Evolutionary conservation across 35 echinoderm and acorn worm species (phyloP).

Genomic region (Heliocidaris tuberculata): DNA sequence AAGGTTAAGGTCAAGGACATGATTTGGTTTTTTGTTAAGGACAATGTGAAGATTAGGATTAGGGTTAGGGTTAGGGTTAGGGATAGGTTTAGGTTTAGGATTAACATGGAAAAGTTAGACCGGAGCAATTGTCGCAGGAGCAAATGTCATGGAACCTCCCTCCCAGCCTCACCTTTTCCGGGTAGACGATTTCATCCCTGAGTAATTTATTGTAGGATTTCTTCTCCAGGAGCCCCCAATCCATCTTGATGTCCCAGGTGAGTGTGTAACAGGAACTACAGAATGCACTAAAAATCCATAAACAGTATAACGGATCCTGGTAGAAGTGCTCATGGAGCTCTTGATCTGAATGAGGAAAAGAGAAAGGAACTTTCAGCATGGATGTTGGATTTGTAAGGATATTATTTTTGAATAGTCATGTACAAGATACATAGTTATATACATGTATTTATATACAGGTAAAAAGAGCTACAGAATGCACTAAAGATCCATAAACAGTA

Average conservation of each 20-base stretch:
- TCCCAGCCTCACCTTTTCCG: constrained; percentile 65
- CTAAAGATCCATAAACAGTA: not conserved
- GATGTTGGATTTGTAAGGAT: too few relatives aligned
- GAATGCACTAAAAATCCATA: constrained; percentile 85
- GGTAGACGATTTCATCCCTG: constrained; percentile 89
- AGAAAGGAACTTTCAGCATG: too few relatives aligned
- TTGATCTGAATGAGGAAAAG: constrained; percentile 25
- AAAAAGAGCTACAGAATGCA: not conserved
- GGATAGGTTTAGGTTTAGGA: too few relatives aligned
- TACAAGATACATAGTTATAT: too few relatives aligned
- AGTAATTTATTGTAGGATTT: constrained; percentile 82
- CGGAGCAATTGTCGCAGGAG: too few relatives aligned
- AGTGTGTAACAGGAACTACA: constrained; percentile 93
- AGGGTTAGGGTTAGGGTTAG: too few relatives aligned
- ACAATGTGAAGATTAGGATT: too few relatives aligned
- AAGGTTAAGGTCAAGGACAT: too few relatives aligned
- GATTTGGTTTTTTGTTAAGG: too few relatives aligned
- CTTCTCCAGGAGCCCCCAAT: constrained; percentile 88
- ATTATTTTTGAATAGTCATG: too few relatives aligned
- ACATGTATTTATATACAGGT: not conserved
- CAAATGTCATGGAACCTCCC: too few relatives aligned
- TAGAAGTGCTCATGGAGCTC: constrained; percentile 52
- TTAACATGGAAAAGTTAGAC: too few relatives aligned
- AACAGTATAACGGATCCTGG: constrained; percentile 74
- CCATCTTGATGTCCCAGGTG: constrained; percentile 97